Evolutionary conservation across 2,888 invertebrate species (phyloP), one percentile per base, ranked within the genome.

Genomic region (Gymnosoma rotundatum): DNA sequence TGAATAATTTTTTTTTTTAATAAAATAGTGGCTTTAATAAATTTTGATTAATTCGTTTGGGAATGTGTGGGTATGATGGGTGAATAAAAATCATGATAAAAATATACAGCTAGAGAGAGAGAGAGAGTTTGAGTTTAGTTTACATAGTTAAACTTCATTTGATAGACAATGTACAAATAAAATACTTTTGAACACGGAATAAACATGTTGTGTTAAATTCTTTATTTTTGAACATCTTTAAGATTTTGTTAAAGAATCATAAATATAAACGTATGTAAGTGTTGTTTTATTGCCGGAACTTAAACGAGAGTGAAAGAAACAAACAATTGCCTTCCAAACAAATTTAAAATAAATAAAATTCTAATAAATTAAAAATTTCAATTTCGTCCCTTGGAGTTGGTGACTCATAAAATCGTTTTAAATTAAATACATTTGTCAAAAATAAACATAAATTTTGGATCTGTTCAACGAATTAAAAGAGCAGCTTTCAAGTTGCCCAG

Each of bases 401-500:
- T 32, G 32, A 32, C 10, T 18, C 9, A 32, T 42, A 32, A 45
- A 58, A 58, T 50, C 7, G 2, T 20, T 38, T 38, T 60, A 69
- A 42, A 38, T 64, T 72, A 78, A 32, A 7, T 20, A 32, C 48
- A 36, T 21, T 54, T 64, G 79, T 48, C 7, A 4, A 66, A 60
- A 25, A 54, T 67, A 87, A 86, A 18, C 61, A 58, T 85, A 80
- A 87, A 87, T 84, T 91, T 92, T 92, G 92, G 92, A 92, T 91
- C 90, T 92, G 88, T 89, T 92, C 88, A 90, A 89, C 88, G 90
- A 89, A 87, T 85, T 92, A 83, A 91, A 89, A 89, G 91, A 90
- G 91, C 92, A 92, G 92, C 92, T 92, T 84, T 90, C 91, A 88
- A 92, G 92, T 92, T 92, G 92, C 92, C 91, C 91, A 86, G 90